phyloP scores from a whole-genome alignment of 2,797 vertebrate species.

The Cynopterus sphinx region DNA sequence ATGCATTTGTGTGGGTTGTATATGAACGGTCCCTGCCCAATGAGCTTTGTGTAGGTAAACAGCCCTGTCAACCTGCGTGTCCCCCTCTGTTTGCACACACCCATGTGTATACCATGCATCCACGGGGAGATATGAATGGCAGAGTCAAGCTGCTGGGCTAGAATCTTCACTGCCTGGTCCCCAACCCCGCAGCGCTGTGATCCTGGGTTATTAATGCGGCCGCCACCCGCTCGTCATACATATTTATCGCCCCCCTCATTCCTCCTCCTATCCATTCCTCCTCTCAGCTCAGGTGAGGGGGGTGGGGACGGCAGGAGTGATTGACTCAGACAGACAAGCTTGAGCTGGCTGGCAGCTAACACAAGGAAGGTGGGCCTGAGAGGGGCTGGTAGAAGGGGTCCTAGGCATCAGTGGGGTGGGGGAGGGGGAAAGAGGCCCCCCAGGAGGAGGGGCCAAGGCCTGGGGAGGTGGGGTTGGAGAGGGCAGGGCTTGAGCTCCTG shows the following conservation, averaged over 20 bases:
- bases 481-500: neutral
- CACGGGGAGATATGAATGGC: neutral
- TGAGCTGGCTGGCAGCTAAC: slow-evolving; percentile 34
- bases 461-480: neutral
- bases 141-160: slow-evolving; percentile 55
- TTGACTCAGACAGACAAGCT: slow-evolving; percentile 58
- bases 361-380: neutral
- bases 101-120: neutral
- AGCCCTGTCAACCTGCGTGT: neutral
- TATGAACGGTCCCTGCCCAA: neutral
- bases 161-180: slow-evolving; percentile 61
- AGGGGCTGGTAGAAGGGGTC: neutral
- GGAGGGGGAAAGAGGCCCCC: neutral
- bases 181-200: slow-evolving; percentile 32
- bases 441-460: neutral
- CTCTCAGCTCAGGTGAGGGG: slow-evolving; percentile 75
- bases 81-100: slow-evolving; percentile 27
- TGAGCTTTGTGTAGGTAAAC: neutral
- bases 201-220: slow-evolving; percentile 79
- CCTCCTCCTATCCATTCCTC: slow-evolving; percentile 66
- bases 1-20: neutral
- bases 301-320: slow-evolving; percentile 46
- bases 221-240: slow-evolving; percentile 77
- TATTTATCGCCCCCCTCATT: slow-evolving; percentile 78
- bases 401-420: neutral